Percentiles rank a stretch among this genome's conserved stretches.
Conservation (phyloP, 2,888 invertebrate genomes). For the Hymenopus coronatus region DNA sequence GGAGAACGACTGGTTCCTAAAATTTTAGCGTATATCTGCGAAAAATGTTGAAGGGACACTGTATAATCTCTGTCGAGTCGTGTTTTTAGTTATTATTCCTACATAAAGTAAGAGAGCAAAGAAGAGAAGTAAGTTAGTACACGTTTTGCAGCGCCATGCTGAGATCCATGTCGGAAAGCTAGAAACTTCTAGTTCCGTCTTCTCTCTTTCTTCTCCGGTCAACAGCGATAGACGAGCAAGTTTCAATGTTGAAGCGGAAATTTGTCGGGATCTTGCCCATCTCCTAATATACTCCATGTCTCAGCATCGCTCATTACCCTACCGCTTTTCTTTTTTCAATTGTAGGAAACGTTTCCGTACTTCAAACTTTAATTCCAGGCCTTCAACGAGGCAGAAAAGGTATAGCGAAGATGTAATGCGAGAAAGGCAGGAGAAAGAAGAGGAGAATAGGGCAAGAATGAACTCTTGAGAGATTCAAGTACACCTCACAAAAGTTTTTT, state of each 20-base stretch:
- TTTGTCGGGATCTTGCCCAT: background rate
- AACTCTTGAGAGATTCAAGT: background rate
- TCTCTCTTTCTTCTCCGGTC: background rate
- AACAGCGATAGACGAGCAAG: background rate
- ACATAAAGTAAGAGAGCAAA: too few relatives aligned
- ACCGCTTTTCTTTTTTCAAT: background rate
- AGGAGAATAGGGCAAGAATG: background rate
- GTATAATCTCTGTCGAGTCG: too few relatives aligned
- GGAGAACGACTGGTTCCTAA: too few relatives aligned
- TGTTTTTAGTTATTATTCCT: too few relatives aligned
- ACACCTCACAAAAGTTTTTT: background rate
- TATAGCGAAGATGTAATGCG: background rate
- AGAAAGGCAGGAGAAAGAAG: background rate
- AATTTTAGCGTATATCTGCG: too few relatives aligned
- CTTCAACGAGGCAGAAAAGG: background rate
- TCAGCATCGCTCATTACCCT: background rate
- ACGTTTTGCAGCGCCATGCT: background rate
- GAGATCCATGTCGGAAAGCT: background rate
- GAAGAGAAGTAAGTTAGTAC: background rate
- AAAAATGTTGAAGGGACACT: too few relatives aligned
- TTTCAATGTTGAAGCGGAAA: background rate
- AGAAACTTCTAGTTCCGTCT: background rate
- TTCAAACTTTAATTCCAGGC: background rate
- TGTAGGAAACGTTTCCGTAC: background rate
- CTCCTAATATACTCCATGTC: background rate